These are phyloP conservation scores for Sycobia sp. DNA, from an alignment of 1,140 invertebrate genomes.

Conservation along the genomic window DNA sequence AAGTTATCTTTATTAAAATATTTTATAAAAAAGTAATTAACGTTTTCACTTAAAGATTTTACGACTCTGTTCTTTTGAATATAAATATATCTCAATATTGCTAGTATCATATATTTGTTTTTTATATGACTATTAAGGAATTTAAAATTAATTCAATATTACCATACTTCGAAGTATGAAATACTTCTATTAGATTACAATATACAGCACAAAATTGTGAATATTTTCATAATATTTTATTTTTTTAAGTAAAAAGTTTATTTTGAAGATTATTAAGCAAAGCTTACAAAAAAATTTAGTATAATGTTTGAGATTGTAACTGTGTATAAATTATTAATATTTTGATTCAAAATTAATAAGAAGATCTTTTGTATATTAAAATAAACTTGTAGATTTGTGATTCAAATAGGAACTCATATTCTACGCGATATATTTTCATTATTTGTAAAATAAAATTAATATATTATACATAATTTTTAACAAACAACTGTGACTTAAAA, in stretches of 20 bases:
- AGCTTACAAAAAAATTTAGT: not conserved
- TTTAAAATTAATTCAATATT: not conserved
- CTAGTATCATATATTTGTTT: not conserved
- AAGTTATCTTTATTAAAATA: not conserved
- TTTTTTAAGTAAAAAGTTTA: conserved; percentile 4
- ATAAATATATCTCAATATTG: conserved; percentile 1
- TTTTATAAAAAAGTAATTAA: not conserved
- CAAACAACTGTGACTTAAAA: conserved; percentile 1
- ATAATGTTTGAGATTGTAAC: not conserved
- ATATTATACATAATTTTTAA: conserved; percentile 23
- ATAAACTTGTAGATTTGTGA: conserved; percentile 5
- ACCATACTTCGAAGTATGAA: not conserved
- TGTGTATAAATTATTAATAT: conserved; percentile 7
- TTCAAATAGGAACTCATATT: conserved; percentile 4
- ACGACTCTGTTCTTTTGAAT: not conserved
- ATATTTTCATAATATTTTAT: conserved; percentile 11
- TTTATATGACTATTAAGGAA: conserved; percentile 4
- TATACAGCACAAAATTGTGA: conserved; percentile 11
- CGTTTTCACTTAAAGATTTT: not conserved
- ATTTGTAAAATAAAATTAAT: conserved; percentile 33
- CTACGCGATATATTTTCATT: conserved; percentile 9
- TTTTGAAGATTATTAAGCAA: not conserved
- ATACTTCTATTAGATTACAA: conserved; percentile 2
- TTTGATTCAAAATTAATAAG: not conserved
- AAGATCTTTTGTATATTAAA: not conserved